A percentile compares a stretch with the other conserved stretches of the same genome.
phyloP scores from a whole-genome alignment of 2,797 vertebrate genomes.

The Eulemur coronatus region DNA sequence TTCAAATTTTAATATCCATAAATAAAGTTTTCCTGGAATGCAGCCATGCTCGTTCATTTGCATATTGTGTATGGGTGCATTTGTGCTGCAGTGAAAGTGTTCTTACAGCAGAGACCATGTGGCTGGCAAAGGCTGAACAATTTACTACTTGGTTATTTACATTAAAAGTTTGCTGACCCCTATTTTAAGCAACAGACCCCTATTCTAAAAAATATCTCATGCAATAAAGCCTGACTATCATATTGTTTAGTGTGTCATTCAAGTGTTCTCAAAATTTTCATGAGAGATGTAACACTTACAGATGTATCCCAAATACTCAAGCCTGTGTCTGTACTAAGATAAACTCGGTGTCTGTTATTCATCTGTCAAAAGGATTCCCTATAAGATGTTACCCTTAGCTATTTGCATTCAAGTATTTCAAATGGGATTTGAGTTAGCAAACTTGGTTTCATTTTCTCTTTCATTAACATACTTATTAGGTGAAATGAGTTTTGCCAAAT shows the following conservation, averaged over 20 bases:
- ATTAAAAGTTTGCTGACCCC: background rate
- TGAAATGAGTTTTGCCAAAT: constrained; percentile 22
- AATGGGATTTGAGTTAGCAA: background rate
- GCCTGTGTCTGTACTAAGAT: background rate
- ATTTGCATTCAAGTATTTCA: background rate
- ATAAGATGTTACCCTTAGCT: background rate
- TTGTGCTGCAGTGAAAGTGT: background rate
- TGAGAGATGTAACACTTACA: background rate
- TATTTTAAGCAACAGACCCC: background rate
- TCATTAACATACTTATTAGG: background rate
- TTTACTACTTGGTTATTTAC: background rate
- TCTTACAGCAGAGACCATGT: background rate
- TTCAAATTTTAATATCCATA: background rate
- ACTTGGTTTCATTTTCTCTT: background rate
- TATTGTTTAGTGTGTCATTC: background rate
- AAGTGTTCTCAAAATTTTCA: background rate
- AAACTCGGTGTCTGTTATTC: background rate
- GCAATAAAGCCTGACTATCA: background rate
- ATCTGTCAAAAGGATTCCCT: background rate
- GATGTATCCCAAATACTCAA: background rate
- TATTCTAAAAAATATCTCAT: background rate
- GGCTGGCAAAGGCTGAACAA: background rate
- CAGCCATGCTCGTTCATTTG: no score
- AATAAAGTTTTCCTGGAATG: background rate
- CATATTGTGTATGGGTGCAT: background rate